Percentiles rank a stretch among this genome's conserved stretches.
Evolutionary conservation across 2,797 vertebrate genomes (phyloP).

Genomic region (Moxostoma hubbsi): DNA sequence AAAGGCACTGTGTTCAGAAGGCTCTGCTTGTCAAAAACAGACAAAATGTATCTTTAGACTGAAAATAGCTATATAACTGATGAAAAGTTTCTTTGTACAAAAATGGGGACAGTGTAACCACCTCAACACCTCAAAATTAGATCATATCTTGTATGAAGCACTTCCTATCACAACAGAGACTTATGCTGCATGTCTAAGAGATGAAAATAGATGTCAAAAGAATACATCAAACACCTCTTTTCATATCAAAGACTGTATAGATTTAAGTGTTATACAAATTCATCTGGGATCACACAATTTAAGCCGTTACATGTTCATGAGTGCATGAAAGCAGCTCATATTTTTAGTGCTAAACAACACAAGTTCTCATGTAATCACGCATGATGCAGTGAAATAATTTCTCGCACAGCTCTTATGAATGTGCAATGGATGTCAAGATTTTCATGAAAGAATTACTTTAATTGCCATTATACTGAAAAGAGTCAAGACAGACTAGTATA

Average conservation of each 20-base stretch:
- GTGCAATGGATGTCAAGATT: too few species aligned
- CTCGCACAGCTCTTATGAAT: too few species aligned
- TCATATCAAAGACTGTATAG: neutral
- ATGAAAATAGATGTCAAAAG: too few species aligned
- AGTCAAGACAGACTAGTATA: too few species aligned
- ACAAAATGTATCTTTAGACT: conserved; percentile 5
- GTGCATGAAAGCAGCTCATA: too few species aligned
- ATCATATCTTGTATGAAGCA: neutral
- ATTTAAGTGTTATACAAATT: neutral
- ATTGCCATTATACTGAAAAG: too few species aligned
- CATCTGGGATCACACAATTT: too few species aligned
- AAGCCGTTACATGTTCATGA: too few species aligned
- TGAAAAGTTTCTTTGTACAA: conserved; percentile 1
- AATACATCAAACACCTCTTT: neutral
- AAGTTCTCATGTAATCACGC: too few species aligned
- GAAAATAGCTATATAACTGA: conserved; percentile 8
- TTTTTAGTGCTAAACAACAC: too few species aligned
- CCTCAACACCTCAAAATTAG: neutral
- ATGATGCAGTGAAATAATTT: too few species aligned
- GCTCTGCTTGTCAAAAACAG: neutral
- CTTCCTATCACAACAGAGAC: neutral
- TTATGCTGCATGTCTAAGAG: neutral
- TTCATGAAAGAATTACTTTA: too few species aligned
- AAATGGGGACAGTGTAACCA: neutral
- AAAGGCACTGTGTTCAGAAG: neutral